A percentile compares a stretch with the other conserved stretches of the same genome.
Evolutionary conservation across 2,797 vertebrate species (phyloP).

Genomic region (Malurus splendens): DNA sequence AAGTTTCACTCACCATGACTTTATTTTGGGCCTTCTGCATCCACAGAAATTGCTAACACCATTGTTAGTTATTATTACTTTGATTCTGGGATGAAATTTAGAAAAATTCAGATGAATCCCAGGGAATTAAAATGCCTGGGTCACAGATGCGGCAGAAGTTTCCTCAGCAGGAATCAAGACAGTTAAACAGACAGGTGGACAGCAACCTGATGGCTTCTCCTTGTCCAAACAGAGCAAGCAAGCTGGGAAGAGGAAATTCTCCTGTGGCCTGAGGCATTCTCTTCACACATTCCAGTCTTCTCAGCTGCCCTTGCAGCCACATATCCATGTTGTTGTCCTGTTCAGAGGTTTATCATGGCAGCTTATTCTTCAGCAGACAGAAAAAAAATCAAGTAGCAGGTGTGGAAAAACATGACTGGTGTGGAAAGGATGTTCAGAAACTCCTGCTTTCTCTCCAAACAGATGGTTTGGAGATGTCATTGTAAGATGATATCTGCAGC

Average conservation of each 20-base stretch:
- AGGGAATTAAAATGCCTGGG: not conserved
- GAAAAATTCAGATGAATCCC: not conserved
- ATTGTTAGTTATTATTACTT: not conserved
- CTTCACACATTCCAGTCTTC: not conserved
- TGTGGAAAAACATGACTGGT: not conserved
- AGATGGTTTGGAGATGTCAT: not conserved
- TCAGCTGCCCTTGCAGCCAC: not conserved
- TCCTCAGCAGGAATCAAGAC: not conserved
- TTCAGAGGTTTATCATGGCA: not conserved
- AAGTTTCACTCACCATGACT: not conserved
- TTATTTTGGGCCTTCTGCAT: not conserved
- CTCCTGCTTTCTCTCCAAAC: not conserved
- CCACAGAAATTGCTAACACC: not conserved
- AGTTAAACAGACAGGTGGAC: not conserved
- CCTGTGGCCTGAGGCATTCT: not conserved
- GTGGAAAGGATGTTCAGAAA: not conserved
- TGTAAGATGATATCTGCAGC: not conserved
- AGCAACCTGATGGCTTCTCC: not conserved
- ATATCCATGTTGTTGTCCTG: accelerated
- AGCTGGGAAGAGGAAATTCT: not conserved
- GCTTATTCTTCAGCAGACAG: not conserved
- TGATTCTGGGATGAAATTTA: not conserved
- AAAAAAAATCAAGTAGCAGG: not conserved
- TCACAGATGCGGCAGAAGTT: not conserved
- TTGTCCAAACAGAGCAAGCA: not conserved